Conservation (phyloP, 1,140 invertebrate genomes). For the Episyrphus balteatus region DNA sequence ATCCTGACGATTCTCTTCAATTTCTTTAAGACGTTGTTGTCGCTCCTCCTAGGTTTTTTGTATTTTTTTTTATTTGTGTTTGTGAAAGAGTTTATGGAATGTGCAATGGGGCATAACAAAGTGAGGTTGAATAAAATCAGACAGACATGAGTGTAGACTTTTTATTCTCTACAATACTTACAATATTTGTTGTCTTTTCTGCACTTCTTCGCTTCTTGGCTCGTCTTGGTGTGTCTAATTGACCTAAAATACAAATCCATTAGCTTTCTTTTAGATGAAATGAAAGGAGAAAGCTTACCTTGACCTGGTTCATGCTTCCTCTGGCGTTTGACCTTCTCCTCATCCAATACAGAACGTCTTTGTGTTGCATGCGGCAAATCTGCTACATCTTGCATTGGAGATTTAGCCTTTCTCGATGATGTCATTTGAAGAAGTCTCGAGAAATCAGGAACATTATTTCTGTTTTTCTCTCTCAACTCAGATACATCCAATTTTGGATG, state of each 20-base stretch:
- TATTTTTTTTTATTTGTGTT: neutral
- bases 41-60: conserved; percentile 46
- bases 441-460: conserved; percentile 30
- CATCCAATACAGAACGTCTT: conserved; percentile 29
- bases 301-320: conserved; percentile 26
- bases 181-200: conserved; percentile 34
- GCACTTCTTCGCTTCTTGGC: conserved; percentile 34
- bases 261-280: neutral
- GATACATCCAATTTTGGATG: conserved; percentile 53
- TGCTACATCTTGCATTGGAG: conserved; percentile 31
- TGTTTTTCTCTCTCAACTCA: conserved; percentile 33
- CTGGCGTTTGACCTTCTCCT: conserved; percentile 29
- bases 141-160: neutral
- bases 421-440: conserved; percentile 26
- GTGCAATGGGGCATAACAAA: neutral
- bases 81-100: neutral
- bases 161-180: conserved; percentile 19
- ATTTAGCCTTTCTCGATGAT: conserved; percentile 23
- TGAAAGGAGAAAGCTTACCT: conserved; percentile 1
- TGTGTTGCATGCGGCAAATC: conserved; percentile 25
- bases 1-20: conserved; percentile 53
- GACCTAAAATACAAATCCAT: conserved; percentile 10
- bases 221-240: conserved; percentile 29
- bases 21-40: conserved; percentile 53
- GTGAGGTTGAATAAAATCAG: neutral